Conservation (phyloP, 2,797 vertebrate species). For the Xiphorhynchus erythropygius region DNA sequence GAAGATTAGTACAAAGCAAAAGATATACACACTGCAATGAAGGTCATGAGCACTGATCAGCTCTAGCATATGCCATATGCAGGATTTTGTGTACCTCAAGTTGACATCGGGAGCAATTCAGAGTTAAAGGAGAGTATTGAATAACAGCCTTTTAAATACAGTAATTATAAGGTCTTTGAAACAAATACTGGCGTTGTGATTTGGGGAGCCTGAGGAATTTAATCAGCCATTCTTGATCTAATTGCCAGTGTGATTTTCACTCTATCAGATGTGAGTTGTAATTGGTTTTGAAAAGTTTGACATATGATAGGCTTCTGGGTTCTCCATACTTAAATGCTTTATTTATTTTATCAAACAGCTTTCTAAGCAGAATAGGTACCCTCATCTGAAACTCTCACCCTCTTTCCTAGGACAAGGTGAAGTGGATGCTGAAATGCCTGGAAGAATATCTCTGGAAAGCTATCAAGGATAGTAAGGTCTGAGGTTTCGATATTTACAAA, state of each 20-base stretch:
- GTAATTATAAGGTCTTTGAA: slow-evolving; percentile 56
- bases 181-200: slow-evolving; percentile 35
- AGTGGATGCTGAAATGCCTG: background rate
- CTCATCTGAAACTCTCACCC: background rate
- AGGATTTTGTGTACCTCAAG: background rate
- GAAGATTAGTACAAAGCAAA: background rate
- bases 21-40: background rate
- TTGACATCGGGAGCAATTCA: slow-evolving; percentile 29
- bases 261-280: slow-evolving; percentile 42
- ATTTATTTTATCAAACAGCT: slow-evolving; percentile 33
- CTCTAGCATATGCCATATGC: background rate
- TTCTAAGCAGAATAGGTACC: background rate
- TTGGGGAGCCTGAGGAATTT: slow-evolving; percentile 60
- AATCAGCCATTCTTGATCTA: slow-evolving; percentile 59
- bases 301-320: slow-evolving; percentile 9
- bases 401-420: background rate
- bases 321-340: slow-evolving; percentile 20
- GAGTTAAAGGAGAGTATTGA: slow-evolving; percentile 32
- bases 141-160: slow-evolving; percentile 44
- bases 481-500: background rate
- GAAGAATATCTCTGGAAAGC: background rate
- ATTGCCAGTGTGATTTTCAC: slow-evolving; percentile 58
- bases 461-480: background rate
- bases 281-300: slow-evolving; percentile 38
- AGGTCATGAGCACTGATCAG: background rate